These are phyloP conservation scores for Machaerirhynchus nigripectus DNA, from an alignment of 2,113 vertebrate species.

Conservation along the genomic window DNA sequence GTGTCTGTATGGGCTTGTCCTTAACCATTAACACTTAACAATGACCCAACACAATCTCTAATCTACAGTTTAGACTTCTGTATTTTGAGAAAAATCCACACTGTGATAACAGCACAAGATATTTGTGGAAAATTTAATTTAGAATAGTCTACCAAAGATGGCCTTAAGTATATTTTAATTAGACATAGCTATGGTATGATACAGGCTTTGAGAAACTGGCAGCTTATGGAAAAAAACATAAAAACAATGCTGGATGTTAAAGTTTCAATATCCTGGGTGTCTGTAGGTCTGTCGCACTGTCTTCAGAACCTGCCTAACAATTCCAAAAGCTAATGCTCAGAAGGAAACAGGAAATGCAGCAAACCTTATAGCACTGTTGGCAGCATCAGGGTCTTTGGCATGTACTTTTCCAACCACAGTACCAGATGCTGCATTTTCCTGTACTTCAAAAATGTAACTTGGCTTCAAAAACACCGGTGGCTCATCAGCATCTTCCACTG, in stretches of 20 bases:
- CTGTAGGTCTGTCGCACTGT: background rate
- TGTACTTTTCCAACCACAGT: conserved; percentile 92
- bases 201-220: background rate
- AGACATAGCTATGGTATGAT: background rate
- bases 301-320: background rate
- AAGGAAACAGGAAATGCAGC: background rate
- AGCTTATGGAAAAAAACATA: background rate
- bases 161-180: background rate
- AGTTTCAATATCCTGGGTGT: background rate
- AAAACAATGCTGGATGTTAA: background rate
- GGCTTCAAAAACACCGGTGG: conserved; percentile 88
- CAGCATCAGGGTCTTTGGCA: conserved; percentile 92
- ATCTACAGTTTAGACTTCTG: background rate
- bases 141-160: background rate
- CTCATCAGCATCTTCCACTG: conserved; percentile 93
- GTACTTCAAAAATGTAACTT: conserved; percentile 89
- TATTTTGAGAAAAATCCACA: background rate
- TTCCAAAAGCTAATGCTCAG: background rate
- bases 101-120: background rate
- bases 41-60: background rate
- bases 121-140: background rate
- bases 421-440: conserved; percentile 89
- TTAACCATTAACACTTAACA: background rate
- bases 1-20: background rate
- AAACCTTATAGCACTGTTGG: conserved; percentile 91